A percentile compares a stretch with the other conserved stretches of the same genome.
Conservation (phyloP, 2,113 vertebrate genomes). For the Mixornis gularis region DNA sequence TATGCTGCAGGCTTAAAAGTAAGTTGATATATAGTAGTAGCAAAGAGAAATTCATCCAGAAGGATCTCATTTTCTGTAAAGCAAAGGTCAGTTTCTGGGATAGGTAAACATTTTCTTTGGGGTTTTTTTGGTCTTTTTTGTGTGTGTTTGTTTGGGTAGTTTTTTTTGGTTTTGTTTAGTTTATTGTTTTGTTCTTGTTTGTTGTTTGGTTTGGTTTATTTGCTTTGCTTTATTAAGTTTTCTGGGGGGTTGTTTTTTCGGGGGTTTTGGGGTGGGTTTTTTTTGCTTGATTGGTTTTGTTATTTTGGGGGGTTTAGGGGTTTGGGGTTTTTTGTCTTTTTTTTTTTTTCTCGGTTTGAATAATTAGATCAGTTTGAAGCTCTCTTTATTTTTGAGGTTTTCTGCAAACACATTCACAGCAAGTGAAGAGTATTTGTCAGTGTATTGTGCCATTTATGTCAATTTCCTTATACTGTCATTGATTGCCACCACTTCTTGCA, state of each 20-base stretch:
- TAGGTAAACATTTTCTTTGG: neutral
- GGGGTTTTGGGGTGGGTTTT: neutral
- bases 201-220: neutral
- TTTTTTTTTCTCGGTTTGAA: neutral
- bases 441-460: neutral
- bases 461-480: neutral
- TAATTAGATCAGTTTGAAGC: neutral
- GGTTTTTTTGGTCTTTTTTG: neutral
- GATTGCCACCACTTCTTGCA: neutral
- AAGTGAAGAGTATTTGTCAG: neutral
- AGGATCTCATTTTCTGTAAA: neutral
- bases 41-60: neutral
- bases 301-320: accelerated
- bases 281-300: neutral
- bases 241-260: neutral
- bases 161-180: neutral
- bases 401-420: neutral
- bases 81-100: neutral
- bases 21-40: neutral
- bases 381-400: neutral
- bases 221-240: neutral
- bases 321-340: neutral
- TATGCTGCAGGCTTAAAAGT: slow-evolving; percentile 97
- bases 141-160: neutral
- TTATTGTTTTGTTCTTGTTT: neutral